Percentiles rank a stretch among this genome's conserved stretches.
phyloP scores from a whole-genome alignment of 2,888 invertebrate genomes.

The Pristionchus mayeri region DNA sequence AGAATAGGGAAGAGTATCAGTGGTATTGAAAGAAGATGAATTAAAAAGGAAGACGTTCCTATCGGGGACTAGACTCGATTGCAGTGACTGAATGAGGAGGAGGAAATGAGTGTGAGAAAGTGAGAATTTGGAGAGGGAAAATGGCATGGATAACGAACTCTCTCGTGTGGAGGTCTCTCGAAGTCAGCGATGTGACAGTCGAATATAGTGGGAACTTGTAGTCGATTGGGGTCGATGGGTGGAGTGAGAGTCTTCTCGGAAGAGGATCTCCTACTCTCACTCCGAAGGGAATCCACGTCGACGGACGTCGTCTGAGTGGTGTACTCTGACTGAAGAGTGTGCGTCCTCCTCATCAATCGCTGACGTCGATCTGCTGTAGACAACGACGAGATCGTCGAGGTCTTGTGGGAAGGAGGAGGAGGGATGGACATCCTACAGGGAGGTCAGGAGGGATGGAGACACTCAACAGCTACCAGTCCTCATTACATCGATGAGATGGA shows the following conservation, averaged over 20 bases:
- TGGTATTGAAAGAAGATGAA: background rate
- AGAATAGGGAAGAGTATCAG: background rate
- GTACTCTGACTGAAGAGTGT: slow-evolving; percentile 65
- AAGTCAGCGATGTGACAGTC: slow-evolving; percentile 59
- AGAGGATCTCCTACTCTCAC: slow-evolving; percentile 49
- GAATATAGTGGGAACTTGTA: slow-evolving; percentile 63
- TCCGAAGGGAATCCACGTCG: slow-evolving; percentile 9
- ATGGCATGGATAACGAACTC: slow-evolving; percentile 56
- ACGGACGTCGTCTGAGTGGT: slow-evolving; percentile 43
- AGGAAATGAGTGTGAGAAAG: background rate
- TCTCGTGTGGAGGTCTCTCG: slow-evolving; percentile 67
- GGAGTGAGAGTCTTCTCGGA: slow-evolving; percentile 51
- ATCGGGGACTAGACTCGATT: background rate
- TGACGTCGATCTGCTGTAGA: slow-evolving; percentile 61
- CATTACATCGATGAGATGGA: slow-evolving; percentile 46
- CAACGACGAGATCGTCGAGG: background rate
- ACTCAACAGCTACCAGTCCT: slow-evolving; percentile 29
- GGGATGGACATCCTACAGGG: background rate
- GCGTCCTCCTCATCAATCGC: slow-evolving; percentile 65
- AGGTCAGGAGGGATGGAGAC: slow-evolving; percentile 14
- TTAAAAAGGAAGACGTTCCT: background rate
- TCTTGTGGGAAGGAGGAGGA: background rate
- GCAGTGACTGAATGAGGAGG: background rate
- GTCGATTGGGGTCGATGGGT: slow-evolving; percentile 58
- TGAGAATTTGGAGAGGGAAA: too few species aligned